Evolutionary conservation across 1,140 invertebrate genomes (phyloP), one percentile per base, ranked within the genome.

Genomic region (Lucilia sericata): DNA sequence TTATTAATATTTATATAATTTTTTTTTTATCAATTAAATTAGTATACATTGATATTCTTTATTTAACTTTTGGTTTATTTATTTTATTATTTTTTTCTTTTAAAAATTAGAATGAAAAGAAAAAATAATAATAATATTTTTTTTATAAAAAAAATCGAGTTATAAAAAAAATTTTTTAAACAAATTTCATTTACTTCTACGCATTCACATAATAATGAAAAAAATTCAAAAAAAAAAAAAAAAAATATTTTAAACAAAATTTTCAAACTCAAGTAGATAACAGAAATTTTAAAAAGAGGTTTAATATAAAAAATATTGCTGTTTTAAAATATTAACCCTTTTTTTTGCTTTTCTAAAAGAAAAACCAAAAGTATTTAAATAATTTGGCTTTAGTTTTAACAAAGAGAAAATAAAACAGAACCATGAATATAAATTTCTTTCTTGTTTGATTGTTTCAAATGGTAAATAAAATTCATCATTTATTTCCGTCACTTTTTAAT

Each of bases 361-460:
- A 60, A 60, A 17, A 60, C n/a, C 55, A n/a, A 60, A 60, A 17
- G 55, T 60, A n/a, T 60, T 60, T 60, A 17, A 60, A 60, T 60
- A 7, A 60, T 60, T 60, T n/a, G 55, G 55, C 55, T 55, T 55
- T 7, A 55, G 17, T 55, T 55, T 13, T n/a, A 14, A 14, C 7
- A 55, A 55, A 55, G 12, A 55, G 21, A 70, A 70, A 8, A 14
- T 2, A 55, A 55, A 55, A 55, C 7, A 55, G 21, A 70, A 70
- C 5, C n/a, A 25, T 30, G 51, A 82, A 82, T 55, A 82, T 74
- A 89, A 90, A 89, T 89, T 90, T 88, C 86, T 90, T 90, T 90
- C 88, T 90, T 90, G 86, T 90, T 90, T 89, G 88, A 90, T 90
- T 90, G 88, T 90, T 89, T 90, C 86, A 86, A 80, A 88, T 88